Evolutionary conservation across 2,113 vertebrate species (phyloP).

Genomic region (Brachirus orientalis): DNA sequence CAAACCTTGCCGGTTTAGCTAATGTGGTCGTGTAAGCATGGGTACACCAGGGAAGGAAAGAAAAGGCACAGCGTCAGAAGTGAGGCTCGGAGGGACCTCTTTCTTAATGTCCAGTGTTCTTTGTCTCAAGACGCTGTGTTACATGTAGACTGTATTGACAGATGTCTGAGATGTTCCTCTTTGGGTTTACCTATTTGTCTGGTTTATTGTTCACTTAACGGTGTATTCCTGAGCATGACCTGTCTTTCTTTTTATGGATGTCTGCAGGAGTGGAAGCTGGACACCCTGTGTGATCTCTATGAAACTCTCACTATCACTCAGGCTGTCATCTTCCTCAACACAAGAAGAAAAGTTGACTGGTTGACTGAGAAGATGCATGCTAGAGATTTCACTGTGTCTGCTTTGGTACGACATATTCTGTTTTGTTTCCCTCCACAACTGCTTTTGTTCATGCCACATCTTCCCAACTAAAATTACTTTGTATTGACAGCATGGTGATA

Average conservation of each 20-base stretch:
- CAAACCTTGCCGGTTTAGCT: constrained; percentile 60
- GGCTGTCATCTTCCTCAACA: constrained; percentile 98
- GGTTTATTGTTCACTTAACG: neutral
- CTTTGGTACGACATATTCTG: constrained; percentile 85
- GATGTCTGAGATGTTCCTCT: neutral
- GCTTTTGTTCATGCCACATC: neutral
- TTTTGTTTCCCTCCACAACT: neutral
- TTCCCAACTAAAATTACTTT: neutral
- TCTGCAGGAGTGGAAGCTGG: constrained; percentile 95
- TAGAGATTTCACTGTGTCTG: constrained; percentile 97
- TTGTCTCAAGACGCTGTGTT: constrained; percentile 78
- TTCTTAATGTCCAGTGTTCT: constrained; percentile 84
- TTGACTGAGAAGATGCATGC: constrained; percentile 98
- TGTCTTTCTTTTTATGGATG: neutral
- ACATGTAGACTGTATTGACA: constrained; percentile 41
- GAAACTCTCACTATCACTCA: constrained; percentile 98
- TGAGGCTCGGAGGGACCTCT: constrained; percentile 79
- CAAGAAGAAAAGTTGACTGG: constrained; percentile 99
- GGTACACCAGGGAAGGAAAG: constrained; percentile 82
- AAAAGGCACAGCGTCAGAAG: constrained; percentile 70
- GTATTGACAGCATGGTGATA: constrained; percentile 90
- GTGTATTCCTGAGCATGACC: too few species aligned
- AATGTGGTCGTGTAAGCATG: constrained; percentile 77
- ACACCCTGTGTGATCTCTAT: constrained; percentile 97
- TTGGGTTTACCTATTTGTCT: too few species aligned